Percentiles rank a stretch among this genome's conserved stretches.
phyloP scores from a whole-genome alignment of 2,113 vertebrate genomes.

The cat (Felis catus) region F.catus_Fca126_mat1.0 CM031415.1:8162501-8163000 shows the following conservation, averaged over 20 bases:
- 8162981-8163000: constrained; percentile 14
- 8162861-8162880: constrained; percentile 46
- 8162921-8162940: background rate
- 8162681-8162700: constrained; percentile 17
- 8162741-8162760: background rate
- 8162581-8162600: background rate
- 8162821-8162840: constrained; percentile 64
- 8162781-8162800: constrained; percentile 61
- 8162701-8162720: background rate
- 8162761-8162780: background rate
- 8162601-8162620: background rate
- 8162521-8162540: background rate
- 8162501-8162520: background rate
- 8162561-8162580: background rate
- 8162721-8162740: background rate
- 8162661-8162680: constrained; percentile 54
- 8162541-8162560: background rate
- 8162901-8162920: constrained; percentile 50
- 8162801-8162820: constrained; percentile 63
- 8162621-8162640: constrained; percentile 30
- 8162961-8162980: background rate
- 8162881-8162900: constrained; percentile 51
- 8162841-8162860: constrained; percentile 51
- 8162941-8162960: background rate
- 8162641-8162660: constrained; percentile 42